Evolutionary conservation across 2,888 invertebrate species (phyloP).

Genomic region (Drosophila atripex): DNA sequence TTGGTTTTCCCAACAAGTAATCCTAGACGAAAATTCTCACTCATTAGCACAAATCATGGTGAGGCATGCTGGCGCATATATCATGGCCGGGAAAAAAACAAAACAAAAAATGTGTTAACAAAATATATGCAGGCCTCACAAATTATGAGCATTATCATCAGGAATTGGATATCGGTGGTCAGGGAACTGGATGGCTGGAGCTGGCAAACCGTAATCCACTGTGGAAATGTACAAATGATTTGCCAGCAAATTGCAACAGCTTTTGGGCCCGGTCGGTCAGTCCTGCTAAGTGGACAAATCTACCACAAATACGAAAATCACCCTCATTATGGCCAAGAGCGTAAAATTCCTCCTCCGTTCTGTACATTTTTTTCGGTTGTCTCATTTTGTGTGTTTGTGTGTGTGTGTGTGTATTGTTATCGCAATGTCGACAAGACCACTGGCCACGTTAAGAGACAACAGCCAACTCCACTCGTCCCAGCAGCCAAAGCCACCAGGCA

Average conservation of each 20-base stretch:
- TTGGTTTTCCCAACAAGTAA: constrained; percentile 30
- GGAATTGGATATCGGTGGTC: constrained; percentile 33
- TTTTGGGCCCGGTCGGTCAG: constrained; percentile 70
- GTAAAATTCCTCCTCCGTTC: constrained; percentile 54
- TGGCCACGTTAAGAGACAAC: constrained; percentile 77
- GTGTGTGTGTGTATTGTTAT: constrained; percentile 54
- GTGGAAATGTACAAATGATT: constrained; percentile 77
- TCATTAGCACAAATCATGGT: constrained; percentile 75
- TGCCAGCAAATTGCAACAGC: constrained; percentile 67
- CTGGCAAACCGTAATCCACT: constrained; percentile 68
- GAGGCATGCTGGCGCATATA: constrained; percentile 62
- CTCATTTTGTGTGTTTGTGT: background rate
- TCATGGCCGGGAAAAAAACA: constrained; percentile 35
- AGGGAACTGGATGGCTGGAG: constrained; percentile 6
- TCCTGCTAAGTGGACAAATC: constrained; percentile 82
- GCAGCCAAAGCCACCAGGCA: constrained; percentile 48
- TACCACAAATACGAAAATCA: constrained; percentile 82
- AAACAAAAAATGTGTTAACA: constrained; percentile 18
- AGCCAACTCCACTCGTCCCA: constrained; percentile 45
- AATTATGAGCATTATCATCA: constrained; percentile 81
- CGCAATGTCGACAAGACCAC: constrained; percentile 77
- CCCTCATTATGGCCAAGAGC: constrained; percentile 81
- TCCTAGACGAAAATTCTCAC: constrained; percentile 28
- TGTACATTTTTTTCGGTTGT: constrained; percentile 13
- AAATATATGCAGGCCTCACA: constrained; percentile 64